These are phyloP conservation scores for Drepana arcuata DNA, from an alignment of 1,140 invertebrate species.

Conservation along the genomic window DNA sequence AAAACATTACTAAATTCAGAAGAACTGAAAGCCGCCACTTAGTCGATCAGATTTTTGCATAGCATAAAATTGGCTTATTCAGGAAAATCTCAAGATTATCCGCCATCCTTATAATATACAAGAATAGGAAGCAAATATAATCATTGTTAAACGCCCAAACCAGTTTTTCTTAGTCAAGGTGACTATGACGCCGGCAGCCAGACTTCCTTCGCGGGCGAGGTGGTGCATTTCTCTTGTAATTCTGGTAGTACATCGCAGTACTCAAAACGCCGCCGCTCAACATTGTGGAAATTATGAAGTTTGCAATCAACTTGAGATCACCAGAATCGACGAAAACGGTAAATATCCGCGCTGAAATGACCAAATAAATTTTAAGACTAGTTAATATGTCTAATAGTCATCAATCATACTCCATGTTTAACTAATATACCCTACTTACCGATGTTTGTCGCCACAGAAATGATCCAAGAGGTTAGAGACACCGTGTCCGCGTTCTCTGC, in stretches of 20 bases:
- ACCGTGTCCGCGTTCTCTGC: constrained; percentile 77
- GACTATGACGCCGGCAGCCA: constrained; percentile 12
- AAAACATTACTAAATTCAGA: too few relatives aligned
- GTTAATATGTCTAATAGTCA: too few relatives aligned
- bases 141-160: too few relatives aligned
- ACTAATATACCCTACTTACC: too few relatives aligned
- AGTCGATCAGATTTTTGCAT: too few relatives aligned
- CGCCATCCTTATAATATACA: too few relatives aligned
- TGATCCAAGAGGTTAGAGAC: constrained; percentile 78
- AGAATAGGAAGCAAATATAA: too few relatives aligned
- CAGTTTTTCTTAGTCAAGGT: constrained; percentile 17
- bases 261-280: constrained; percentile 74
- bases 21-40: too few relatives aligned
- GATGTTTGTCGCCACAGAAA: constrained; percentile 78
- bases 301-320: constrained; percentile 75
- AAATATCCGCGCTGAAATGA: constrained; percentile 77
- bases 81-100: too few relatives aligned
- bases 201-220: constrained; percentile 8
- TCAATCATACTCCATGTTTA: too few relatives aligned
- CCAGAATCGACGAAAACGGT: constrained; percentile 78
- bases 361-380: too few relatives aligned
- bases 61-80: too few relatives aligned
- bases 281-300: constrained; percentile 76
- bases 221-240: constrained; percentile 1
- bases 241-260: constrained; percentile 73